phyloP scores from a whole-genome alignment of 2,888 invertebrate genomes.

The Hedychridium roseum region DNA sequence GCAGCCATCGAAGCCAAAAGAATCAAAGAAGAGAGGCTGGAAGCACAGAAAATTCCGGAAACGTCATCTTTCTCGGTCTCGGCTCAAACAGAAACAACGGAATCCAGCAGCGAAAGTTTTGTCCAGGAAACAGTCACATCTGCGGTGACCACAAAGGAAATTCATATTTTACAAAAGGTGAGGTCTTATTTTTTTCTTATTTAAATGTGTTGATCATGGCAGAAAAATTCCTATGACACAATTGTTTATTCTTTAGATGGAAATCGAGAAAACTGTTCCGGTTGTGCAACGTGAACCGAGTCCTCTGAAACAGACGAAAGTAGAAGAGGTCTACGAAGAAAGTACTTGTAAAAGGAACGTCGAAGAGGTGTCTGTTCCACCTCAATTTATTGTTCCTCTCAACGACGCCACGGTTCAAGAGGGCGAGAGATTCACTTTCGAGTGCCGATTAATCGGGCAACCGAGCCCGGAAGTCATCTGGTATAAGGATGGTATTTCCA shows the following conservation, averaged over 20 bases:
- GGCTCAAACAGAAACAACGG: conserved; percentile 43
- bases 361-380: conserved; percentile 52
- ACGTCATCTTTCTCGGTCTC: conserved; percentile 35
- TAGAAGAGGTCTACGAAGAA: conserved; percentile 36
- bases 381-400: conserved; percentile 70
- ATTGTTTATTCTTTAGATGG: conserved; percentile 34
- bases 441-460: conserved; percentile 70
- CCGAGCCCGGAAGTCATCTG: conserved; percentile 75
- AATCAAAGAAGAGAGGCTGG: conserved; percentile 37
- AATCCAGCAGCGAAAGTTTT: conserved; percentile 33
- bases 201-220: not conserved
- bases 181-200: not conserved
- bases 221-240: not conserved
- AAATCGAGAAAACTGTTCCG: conserved; percentile 50
- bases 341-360: not conserved
- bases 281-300: conserved; percentile 30
- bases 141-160: conserved; percentile 50
- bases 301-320: conserved; percentile 30
- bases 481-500: conserved; percentile 83
- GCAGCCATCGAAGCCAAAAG: conserved; percentile 52
- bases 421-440: conserved; percentile 70
- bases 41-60: conserved; percentile 20
- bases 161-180: conserved; percentile 55
- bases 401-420: conserved; percentile 74
- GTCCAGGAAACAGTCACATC: conserved; percentile 49